A percentile compares a stretch with the other conserved stretches of the same genome.
phyloP scores from a whole-genome alignment of 2,888 invertebrate genomes.

The Acanthococcus lagerstroemiae region DNA sequence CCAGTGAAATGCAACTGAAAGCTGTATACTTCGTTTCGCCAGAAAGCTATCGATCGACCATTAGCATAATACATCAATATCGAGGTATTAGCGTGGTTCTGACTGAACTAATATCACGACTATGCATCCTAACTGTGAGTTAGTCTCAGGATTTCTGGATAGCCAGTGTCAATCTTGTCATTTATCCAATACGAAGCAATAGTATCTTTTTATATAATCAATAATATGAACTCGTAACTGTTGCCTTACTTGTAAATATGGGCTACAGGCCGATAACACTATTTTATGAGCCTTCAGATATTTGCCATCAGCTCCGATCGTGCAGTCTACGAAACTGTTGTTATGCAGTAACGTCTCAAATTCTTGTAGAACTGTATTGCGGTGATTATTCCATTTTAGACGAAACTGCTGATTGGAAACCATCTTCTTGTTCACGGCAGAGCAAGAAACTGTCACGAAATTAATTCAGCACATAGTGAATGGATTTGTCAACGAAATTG shows the following conservation, averaged over 20 bases:
- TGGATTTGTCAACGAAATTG: background rate
- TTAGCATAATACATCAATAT: too few species aligned
- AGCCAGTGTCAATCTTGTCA: too few species aligned
- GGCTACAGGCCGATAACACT: conserved; percentile 64
- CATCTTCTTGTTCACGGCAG: background rate
- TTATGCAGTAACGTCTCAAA: conserved; percentile 82
- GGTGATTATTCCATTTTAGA: conserved; percentile 87
- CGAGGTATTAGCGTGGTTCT: too few species aligned
- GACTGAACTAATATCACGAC: too few species aligned
- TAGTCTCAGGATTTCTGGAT: too few species aligned
- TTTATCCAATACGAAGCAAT: too few species aligned
- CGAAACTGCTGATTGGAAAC: conserved; percentile 76
- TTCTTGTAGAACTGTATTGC: conserved; percentile 78
- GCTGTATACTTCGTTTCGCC: too few species aligned
- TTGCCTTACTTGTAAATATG: conserved; percentile 43
- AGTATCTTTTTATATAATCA: too few species aligned
- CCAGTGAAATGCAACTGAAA: too few species aligned
- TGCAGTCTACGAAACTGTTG: conserved; percentile 84
- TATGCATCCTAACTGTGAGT: too few species aligned
- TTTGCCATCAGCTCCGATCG: conserved; percentile 82
- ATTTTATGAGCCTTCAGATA: conserved; percentile 87
- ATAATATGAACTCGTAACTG: too few species aligned
- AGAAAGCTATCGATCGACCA: too few species aligned
- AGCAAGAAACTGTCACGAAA: background rate
- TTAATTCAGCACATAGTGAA: conserved; percentile 13